Evolutionary conservation across 2,888 invertebrate genomes (phyloP), one percentile per base, ranked within the genome.

Genomic region (Cinara cedri): DNA sequence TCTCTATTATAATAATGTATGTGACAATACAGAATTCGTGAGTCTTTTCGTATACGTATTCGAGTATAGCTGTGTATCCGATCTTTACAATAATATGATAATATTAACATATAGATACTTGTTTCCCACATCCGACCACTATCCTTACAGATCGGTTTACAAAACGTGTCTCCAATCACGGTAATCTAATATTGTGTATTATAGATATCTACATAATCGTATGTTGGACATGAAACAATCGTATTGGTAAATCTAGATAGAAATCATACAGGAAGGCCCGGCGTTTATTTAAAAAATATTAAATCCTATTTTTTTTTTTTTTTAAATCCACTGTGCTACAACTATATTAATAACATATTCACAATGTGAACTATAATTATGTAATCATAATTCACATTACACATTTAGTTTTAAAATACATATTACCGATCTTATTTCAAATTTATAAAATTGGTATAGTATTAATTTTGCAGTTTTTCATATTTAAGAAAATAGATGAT

Each of bases 181-280:
- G 74, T 63, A 74, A 63, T 74, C 21, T 21, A 42, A 74, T 74
- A 74, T 74, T 21, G 8, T 42, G 2, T n/a, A n/a, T 13, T 42
- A 62, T 34, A 34, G 34, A 19, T 46, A 60, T 49, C 9, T 3
- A 6, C 42, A 21, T 63, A 54, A 24, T 54, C 21, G 21, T 51
- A 51, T 63, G 63, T 42, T 42, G 74, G 42, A 74, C 63, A 63
- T 54, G 74, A 74, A 49, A 74, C 51, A 42, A 34, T 34, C 49
- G 49, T 34, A 34, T 14, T 14, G 26, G 19, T 34, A 72, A 63
- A 42, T 4, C 9, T 51, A 51, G 62, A 63, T 16, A 63, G 62
- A 63, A 74, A 63, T 62, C 21, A 19, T 34, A 51, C 8, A 51
- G 10, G 46, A 57, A 44, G 55, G 44, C 51, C 21, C 55, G 44